Conservation (phyloP, 2,888 invertebrate species). For the Trisateles emortualis region DNA sequence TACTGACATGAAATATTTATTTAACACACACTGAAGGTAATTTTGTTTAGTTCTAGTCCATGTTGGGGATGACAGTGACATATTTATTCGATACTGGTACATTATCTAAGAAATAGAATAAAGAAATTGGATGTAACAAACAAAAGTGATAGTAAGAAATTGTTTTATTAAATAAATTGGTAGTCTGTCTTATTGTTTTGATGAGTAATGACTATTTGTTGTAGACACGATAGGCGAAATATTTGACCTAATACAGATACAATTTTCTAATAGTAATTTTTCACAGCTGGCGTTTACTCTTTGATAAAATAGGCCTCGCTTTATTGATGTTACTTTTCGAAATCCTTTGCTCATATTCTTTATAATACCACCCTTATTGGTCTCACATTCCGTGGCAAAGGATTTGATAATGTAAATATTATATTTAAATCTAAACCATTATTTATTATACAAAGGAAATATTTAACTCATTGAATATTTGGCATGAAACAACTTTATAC, state of each 20-base stretch:
- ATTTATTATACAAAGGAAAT: too few relatives aligned
- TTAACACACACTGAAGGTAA: slow-evolving; percentile 15
- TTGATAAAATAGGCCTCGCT: too few relatives aligned
- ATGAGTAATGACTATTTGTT: slow-evolving; percentile 17
- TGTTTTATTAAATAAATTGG: slow-evolving; percentile 30
- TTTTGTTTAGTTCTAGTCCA: slow-evolving; percentile 21
- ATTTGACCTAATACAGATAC: neutral
- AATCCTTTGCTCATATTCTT: too few relatives aligned
- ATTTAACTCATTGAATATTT: too few relatives aligned
- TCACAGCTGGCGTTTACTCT: too few relatives aligned
- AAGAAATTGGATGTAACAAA: slow-evolving; percentile 42
- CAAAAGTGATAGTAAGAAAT: slow-evolving; percentile 20
- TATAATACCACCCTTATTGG: too few relatives aligned
- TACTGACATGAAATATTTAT: slow-evolving; percentile 20
- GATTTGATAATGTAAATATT: too few relatives aligned
- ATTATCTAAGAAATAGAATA: slow-evolving; percentile 29
- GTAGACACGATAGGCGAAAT: slow-evolving; percentile 2
- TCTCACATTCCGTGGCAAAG: too few relatives aligned
- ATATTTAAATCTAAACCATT: too few relatives aligned
- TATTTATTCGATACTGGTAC: slow-evolving; percentile 37
- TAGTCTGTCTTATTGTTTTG: slow-evolving; percentile 5
- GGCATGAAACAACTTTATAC: too few relatives aligned
- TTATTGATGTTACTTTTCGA: too few relatives aligned
- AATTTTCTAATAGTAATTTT: too few relatives aligned
- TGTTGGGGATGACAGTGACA: slow-evolving; percentile 37